phyloP scores from a whole-genome alignment of 92 coral and sea anemone genomes.

The Epizoanthus illoricatus region DNA sequence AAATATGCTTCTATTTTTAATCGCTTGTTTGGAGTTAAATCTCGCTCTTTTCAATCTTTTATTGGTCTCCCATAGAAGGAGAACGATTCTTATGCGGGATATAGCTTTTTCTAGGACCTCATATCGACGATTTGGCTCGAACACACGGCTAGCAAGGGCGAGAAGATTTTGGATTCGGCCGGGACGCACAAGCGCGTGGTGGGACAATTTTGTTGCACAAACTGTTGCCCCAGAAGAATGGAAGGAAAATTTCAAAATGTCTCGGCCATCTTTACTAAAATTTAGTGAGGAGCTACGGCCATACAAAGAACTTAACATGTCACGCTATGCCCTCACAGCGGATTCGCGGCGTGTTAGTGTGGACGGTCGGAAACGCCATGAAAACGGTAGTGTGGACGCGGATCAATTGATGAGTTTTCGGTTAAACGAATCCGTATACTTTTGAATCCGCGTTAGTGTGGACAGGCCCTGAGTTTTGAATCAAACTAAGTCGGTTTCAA shows the following conservation, averaged over 20 bases:
- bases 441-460: too few species aligned
- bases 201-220: constrained; percentile 50
- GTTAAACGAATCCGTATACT: too few species aligned
- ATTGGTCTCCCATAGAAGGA: constrained; percentile 22
- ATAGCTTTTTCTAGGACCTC: constrained; percentile 15
- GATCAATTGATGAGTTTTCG: too few species aligned
- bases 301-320: neutral
- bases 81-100: constrained; percentile 20
- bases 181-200: constrained; percentile 48
- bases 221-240: constrained; percentile 43
- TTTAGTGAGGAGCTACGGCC: neutral
- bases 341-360: too few species aligned
- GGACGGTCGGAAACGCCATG: too few species aligned
- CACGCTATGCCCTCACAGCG: too few species aligned
- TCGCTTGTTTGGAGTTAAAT: too few species aligned
- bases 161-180: neutral
- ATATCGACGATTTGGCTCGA: constrained; percentile 22
- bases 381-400: too few species aligned
- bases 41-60: constrained; percentile 24
- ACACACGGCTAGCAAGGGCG: neutral
- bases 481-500: too few species aligned
- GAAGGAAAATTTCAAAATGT: too few species aligned
- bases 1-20: too few species aligned
- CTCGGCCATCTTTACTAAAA: constrained; percentile 4
- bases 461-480: too few species aligned